Base-by-base conservation (phyloP, 2,113 vertebrate species). In the Seriola dumerili region DNA sequence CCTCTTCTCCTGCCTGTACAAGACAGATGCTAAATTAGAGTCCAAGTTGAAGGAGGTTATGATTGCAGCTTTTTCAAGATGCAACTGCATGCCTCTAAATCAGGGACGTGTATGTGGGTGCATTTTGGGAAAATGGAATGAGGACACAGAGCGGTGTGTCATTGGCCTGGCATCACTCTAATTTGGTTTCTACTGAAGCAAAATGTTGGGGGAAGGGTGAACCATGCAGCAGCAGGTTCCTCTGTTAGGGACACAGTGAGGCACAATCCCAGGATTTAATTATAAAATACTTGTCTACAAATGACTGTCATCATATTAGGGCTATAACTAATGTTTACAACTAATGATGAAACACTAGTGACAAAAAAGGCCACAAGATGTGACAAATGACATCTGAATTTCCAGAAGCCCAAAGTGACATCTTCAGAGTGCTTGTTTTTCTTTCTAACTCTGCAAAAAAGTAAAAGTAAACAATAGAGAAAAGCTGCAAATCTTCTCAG, bases 171-270 rank as follows among this genome's bases (percentile, higher is more conserved):
- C 52, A 9, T 88, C 84, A 46, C 68, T 84, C 80, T 89, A 65
- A 88, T 91, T 86, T 81, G 38, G 78, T 85, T 84, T 76, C 14
- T 67, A 17, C 81, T 76, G 68, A 79, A 76, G 75, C 78, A 87
- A 80, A 85, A 71, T 75, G 83, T 72, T 83, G 84, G 86, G 85
- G 84, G 90, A 83, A 52, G 90, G 80, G 83, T 68, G 75, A 70
- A 52, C 61, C 2, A 61, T 68, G 44, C 79, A 84, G 61, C 50
- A 73, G 74, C 72, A 88, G 76, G 71, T 68, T 85, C 57, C 48
- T 72, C 66, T 81, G 71, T 81, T 67, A 64, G 54, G 52, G 46
- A 79, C 71, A 75, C 50, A 59, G 29, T 12, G 62, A 34, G 25
- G 66, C 50, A 62, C 82, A 76, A 46, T 76, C 25, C 42, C 55